A percentile compares a stretch with the other conserved stretches of the same genome.
phyloP scores from a whole-genome alignment of 2,113 vertebrate genomes.

The Rhea americana region DNA sequence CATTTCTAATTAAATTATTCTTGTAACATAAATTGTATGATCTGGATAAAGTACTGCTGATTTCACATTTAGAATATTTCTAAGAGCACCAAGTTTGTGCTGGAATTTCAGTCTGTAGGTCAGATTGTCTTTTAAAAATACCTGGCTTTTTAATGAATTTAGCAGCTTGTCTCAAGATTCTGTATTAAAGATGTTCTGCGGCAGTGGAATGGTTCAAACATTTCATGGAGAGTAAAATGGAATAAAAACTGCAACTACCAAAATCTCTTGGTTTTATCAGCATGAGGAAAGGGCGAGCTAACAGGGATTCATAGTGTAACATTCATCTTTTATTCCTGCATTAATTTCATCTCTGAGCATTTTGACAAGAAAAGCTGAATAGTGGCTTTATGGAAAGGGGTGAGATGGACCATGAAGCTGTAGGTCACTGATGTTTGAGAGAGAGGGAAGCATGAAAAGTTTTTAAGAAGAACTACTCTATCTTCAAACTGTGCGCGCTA shows the following conservation, averaged over 20 bases:
- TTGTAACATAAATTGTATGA: conserved; percentile 30
- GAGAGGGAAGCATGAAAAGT: conserved; percentile 20
- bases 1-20: conserved; percentile 29
- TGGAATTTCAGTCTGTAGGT: background rate
- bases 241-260: background rate
- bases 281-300: background rate
- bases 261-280: background rate
- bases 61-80: conserved; percentile 10
- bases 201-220: background rate
- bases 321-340: conserved; percentile 1
- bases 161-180: background rate
- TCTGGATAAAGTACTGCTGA: conserved; percentile 23
- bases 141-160: background rate
- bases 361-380: conserved; percentile 30
- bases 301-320: background rate
- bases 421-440: conserved; percentile 11
- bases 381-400: conserved; percentile 18
- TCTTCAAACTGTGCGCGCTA: background rate
- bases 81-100: background rate
- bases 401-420: background rate
- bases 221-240: background rate
- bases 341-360: conserved; percentile 32
- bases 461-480: background rate
- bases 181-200: background rate
- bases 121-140: conserved; percentile 11